Evolutionary conservation across 1,140 invertebrate genomes (phyloP).

Genomic region (Octopus sinensis): DNA sequence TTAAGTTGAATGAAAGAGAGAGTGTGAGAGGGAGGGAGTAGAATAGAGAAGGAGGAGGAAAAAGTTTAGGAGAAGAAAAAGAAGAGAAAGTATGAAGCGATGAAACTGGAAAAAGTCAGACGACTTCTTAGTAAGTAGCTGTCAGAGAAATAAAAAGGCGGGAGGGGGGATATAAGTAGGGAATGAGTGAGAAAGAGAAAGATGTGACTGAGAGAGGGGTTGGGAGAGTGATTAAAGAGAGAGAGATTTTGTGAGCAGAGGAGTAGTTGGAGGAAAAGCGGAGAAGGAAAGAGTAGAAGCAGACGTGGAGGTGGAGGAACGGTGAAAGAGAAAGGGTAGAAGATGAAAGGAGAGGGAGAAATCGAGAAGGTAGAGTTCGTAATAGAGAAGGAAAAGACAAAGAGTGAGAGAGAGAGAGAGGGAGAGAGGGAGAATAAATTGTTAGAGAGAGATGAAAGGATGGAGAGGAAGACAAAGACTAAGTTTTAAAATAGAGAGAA

Average conservation of each 20-base stretch:
- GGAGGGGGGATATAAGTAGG: not conserved
- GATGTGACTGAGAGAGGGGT: not conserved
- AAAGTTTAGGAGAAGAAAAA: not conserved
- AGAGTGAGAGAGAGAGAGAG: not conserved
- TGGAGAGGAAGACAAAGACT: not conserved
- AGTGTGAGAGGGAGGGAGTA: not conserved
- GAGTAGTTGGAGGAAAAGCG: not conserved
- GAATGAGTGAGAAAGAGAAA: not conserved
- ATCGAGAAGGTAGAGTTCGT: not conserved
- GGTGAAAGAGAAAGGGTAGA: not conserved
- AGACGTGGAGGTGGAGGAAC: not conserved
- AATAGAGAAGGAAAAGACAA: not conserved
- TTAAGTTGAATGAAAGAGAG: not conserved
- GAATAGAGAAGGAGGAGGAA: not conserved
- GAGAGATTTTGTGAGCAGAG: not conserved
- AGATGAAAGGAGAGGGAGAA: not conserved
- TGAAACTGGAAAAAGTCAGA: too few relatives aligned
- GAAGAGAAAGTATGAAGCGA: too few relatives aligned
- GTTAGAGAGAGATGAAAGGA: not conserved
- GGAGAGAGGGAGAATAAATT: not conserved
- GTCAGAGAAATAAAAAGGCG: not conserved
- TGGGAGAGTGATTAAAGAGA: accelerated
- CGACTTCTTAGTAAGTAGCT: not conserved
- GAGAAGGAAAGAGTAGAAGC: not conserved
- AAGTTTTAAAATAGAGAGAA: not conserved